Percentiles rank a stretch among this genome's conserved stretches.
These are phyloP conservation scores for Odontothrips loti DNA, from an alignment of 2,888 invertebrate species.

Conservation along the genomic window DNA sequence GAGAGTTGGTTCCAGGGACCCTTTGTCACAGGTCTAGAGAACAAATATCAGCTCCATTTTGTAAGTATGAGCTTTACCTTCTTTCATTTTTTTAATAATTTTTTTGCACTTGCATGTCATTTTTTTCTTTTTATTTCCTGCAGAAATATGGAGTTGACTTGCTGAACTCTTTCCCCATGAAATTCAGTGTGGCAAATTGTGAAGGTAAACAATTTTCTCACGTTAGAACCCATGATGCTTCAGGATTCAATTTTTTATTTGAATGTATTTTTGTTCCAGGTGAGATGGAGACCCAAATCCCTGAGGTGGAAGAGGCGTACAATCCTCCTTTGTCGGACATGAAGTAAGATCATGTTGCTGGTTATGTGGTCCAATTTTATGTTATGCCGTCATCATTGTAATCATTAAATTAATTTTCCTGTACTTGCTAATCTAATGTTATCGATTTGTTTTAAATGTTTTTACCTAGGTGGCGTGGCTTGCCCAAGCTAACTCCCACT, in stretches of 20 bases:
- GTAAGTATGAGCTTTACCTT: not conserved
- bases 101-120: not conserved
- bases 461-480: not conserved
- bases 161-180: slow-evolving; percentile 45
- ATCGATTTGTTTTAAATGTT: not conserved
- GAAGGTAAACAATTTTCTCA: not conserved
- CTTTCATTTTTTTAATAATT: not conserved
- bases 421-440: not conserved
- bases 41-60: not conserved
- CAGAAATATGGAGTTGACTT: slow-evolving; percentile 76
- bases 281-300: not conserved
- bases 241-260: not conserved
- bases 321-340: not conserved
- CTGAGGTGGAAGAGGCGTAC: not conserved
- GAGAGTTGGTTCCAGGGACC: slow-evolving; percentile 16
- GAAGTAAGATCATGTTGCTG: not conserved
- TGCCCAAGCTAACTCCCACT: not conserved
- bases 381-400: no score
- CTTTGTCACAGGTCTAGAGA: slow-evolving; percentile 18
- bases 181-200: slow-evolving; percentile 14
- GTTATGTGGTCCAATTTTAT: no score
- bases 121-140: slow-evolving; percentile 43
- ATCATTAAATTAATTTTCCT: not conserved
- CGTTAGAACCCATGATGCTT: not conserved
- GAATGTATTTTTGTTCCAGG: not conserved